Base-by-base conservation (phyloP, 2,113 vertebrate genomes). In the Coturnix japonica region DNA sequence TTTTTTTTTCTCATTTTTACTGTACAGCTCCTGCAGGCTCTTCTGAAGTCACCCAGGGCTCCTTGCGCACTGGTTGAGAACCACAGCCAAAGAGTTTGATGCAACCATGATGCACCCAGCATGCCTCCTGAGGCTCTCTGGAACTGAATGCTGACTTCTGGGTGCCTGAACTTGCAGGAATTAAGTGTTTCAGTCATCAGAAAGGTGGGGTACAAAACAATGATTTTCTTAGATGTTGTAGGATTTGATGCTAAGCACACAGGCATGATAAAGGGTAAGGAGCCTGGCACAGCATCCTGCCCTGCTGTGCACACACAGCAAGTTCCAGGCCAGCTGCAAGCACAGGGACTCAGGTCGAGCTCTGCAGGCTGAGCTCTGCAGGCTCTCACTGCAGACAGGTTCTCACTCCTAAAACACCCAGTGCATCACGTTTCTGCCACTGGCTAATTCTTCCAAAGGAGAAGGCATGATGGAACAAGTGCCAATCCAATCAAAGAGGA, bases 381-480 rank as follows among this genome's bases (percentile, higher is more conserved):
- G 64, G 51, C 51, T 91, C 60, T 46, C 54, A 60, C 78, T 73
- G 26, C 0, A 1, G 84, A 63, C 67, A 87, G 54, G 57, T 79
- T 77, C 67, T 51, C 2, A 0, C 67, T 92, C 71, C 54, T 1
- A 0, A 64, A 95, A 86, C 0, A 0, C 64, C 30, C 9, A 1
- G 22, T 26, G 57, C 37, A 65, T 61, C 23, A n/a, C 44, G 30
- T 70, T 93, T 89, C 81, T 89, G 91, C 91, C 81, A 94, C 31
- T 0, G 1, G 89, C 78, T 89, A 87, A 93, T 92, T 92, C 81
- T 76, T 91, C 60, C 60, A 49, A 54, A 64, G 43, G n/a, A 89
- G 70, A 90, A 94, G 78, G 71, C 94, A 91, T 76, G 96, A 96
- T 66, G 46, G 71, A 94, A 95, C 92, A 91, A 96, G 92, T 59